Percentiles rank a stretch among this genome's conserved stretches.
These are phyloP conservation scores for Isoperla grammatica DNA, from an alignment of 2,888 invertebrate species.

Conservation along the genomic window DNA sequence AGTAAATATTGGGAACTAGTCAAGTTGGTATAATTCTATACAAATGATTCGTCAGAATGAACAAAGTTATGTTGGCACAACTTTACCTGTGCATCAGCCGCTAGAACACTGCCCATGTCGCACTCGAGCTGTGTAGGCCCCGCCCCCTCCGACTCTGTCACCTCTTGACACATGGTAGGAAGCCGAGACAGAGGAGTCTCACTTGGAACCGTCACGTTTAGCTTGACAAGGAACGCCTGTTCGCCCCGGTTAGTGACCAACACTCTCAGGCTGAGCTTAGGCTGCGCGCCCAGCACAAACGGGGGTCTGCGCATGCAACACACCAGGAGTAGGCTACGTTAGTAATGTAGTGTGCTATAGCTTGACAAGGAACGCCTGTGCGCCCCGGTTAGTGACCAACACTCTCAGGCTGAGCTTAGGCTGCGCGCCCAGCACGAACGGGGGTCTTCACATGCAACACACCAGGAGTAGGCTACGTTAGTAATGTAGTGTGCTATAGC, in stretches of 20 bases:
- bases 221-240: conserved; percentile 33
- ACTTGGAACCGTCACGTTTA: conserved; percentile 26
- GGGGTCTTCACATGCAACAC: background rate
- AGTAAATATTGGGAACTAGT: no score
- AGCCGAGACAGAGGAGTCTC: conserved; percentile 34
- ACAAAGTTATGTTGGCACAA: no score
- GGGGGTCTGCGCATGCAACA: background rate
- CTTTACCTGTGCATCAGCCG: conserved; percentile 19
- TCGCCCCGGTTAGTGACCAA: conserved; percentile 33
- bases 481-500: no score
- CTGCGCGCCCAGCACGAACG: conserved; percentile 30
- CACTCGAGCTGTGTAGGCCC: conserved; percentile 28
- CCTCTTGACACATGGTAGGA: conserved; percentile 33
- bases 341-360: no score
- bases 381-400: conserved; percentile 31
- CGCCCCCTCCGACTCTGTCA: conserved; percentile 14
- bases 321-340: no score
- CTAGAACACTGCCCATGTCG: conserved; percentile 35
- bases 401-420: no score
- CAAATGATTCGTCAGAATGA: no score
- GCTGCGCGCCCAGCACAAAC: conserved; percentile 30
- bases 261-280: no score
- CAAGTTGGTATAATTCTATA: no score
- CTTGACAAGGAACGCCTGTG: conserved; percentile 34
- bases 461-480: no score